Base-by-base conservation (phyloP, 2,113 vertebrate genomes). In the Lipophrys pholis region DNA sequence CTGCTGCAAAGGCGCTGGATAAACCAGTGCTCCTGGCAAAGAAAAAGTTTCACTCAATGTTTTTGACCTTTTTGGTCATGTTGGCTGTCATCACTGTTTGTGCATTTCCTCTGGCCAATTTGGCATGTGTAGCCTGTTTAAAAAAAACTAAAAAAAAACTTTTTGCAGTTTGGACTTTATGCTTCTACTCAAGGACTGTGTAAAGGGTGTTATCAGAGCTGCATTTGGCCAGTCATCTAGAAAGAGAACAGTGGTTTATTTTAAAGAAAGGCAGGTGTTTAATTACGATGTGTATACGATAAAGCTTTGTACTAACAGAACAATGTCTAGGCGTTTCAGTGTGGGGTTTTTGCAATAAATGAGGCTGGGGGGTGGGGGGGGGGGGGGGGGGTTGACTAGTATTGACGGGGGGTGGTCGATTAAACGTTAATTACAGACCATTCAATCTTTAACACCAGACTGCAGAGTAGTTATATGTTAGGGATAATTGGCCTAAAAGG, bases 401-500 rank as follows among this genome's bases (percentile, higher is more conserved):
- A 79, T 81, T 11, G n/a, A 80, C 69, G 71, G 17, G n/a, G 10
- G 3, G 21, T 30, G 5, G 57, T 80, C 61, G 7, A 78, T 80
- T 46, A 35, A 58, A 60, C 1, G 3, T 60, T 82, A 84, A 80
- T 84, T 71, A 80, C 43, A 7, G 11, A 56, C n/a, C 58, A 46
- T 67, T 74, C 66, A 5, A 30, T 57, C 55, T 30, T 10, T 56
- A 36, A 64, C 57, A 64, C 39, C 40, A 17, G 35, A 64, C 54
- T 2, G 14, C 21, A 21, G 58, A 66, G 51, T 63, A 61, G 49
- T 39, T 69, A 56, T 69, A 45, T 12, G 67, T 61, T 70, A 11
- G 41, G 56, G 30, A 69, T 82, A 81, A 81, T 73, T 84, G 53
- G 58, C 54, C 57, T 48, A 57, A 76, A 67, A 58, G 45, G 48